Evolutionary conservation across 2,113 vertebrate species (phyloP), one percentile per base, ranked within the genome.

Genomic region (Hiodon tergisus): DNA sequence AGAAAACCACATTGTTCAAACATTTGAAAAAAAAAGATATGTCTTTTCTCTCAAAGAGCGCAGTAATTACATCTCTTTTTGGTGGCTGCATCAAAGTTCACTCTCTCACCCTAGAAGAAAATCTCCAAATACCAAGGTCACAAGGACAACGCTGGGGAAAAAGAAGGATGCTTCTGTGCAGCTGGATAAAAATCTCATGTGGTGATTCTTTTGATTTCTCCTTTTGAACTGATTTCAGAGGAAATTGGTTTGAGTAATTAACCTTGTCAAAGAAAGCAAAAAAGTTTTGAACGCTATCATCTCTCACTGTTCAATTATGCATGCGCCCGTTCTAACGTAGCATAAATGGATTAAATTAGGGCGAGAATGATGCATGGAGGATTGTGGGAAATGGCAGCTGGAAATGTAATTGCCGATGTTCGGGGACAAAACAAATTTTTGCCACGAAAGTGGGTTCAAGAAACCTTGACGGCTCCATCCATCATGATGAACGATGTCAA

Each of bases 401-500:
- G 81, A 78, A 87, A 88, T 85, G 83, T 87, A 88, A 89, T 87
- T 86, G 86, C 65, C 76, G 80, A 82, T 85, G 83, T 87, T 86
- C 82, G 80, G 65, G 77, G 71, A 83, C 85, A 81, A 77, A 57
- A 6, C 47, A 61, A 71, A 69, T 77, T 76, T 66, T 77, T 75
- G 79, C 84, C 85, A 86, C 79, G 83, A 84, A 86, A 78, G 78
- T 76, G 79, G 85, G 80, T 78, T 84, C 81, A 85, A 77, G 80
- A 81, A 81, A 81, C 71, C 76, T 69, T 70, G 87, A 85, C 85
- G 83, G 81, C 74, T 3, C 80, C 85, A 83, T 89, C 86, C 47
- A 81, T 90, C 86, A 85, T 81, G 69, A 59, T 68, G 82, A 79
- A 86, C 76, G 81, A 31, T 31, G 31, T 31, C 31, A 31, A 31